A percentile compares a stretch with the other conserved stretches of the same genome.
These are phyloP conservation scores for Gouania willdenowi DNA, from an alignment of 2,797 vertebrate species.

Conservation along the genomic window DNA sequence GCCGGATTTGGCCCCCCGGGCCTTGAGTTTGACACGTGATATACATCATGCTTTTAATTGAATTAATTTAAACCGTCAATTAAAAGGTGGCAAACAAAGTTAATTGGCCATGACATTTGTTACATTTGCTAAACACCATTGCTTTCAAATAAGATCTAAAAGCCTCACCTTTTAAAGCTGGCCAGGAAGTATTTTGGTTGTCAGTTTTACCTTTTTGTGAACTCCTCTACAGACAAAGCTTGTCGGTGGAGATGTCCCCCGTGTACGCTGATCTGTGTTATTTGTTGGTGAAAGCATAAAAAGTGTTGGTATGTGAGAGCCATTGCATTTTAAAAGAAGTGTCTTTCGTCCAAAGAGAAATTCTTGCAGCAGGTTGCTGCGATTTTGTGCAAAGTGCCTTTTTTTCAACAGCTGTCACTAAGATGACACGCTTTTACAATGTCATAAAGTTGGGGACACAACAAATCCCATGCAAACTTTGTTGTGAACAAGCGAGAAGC, in stretches of 20 bases:
- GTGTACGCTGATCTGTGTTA: not conserved
- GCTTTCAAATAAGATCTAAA: not conserved
- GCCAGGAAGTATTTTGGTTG: not conserved
- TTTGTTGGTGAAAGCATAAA: slow-evolving; percentile 6
- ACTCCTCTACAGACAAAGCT: not conserved
- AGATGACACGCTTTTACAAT: not conserved
- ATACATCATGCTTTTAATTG: no score
- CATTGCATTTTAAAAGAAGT: slow-evolving; percentile 2
- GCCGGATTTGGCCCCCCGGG: no score
- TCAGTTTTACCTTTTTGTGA: not conserved
- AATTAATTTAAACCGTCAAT: no score
- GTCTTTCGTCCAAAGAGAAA: not conserved
- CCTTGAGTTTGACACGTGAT: no score
- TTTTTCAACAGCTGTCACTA: slow-evolving; percentile 21
- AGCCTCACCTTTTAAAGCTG: not conserved
- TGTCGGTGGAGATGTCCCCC: not conserved
- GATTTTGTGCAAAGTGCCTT: slow-evolving; percentile 3
- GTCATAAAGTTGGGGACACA: not conserved
- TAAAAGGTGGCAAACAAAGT: no score
- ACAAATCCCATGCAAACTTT: not conserved
- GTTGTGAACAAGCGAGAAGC: no score
- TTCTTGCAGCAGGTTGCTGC: not conserved
- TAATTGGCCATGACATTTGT: no score
- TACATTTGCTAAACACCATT: not conserved
- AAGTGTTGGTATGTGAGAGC: not conserved